Percentiles rank a stretch among this genome's conserved stretches.
Evolutionary conservation across 2,797 vertebrate species (phyloP).

Genomic region (Typhlichthys eigenmanni): DNA sequence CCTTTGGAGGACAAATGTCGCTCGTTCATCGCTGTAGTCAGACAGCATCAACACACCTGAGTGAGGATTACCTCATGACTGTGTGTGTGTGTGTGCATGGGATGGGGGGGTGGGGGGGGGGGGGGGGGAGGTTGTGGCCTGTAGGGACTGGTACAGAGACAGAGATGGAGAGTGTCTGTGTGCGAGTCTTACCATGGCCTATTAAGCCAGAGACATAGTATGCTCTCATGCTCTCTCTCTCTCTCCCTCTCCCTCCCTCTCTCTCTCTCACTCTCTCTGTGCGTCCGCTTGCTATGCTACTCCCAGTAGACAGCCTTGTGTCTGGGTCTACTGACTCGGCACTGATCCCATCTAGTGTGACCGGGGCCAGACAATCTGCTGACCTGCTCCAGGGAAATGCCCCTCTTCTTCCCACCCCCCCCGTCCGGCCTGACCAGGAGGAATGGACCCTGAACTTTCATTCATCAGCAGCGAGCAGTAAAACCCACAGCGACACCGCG

Average conservation of each 20-base stretch:
- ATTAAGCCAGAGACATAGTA: constrained; percentile 45
- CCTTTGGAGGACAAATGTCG: constrained; percentile 45
- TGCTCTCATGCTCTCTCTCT: constrained; percentile 22
- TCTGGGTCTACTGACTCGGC: constrained; percentile 49
- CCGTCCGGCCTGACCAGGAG: no score
- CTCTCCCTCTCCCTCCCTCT: constrained; percentile 8
- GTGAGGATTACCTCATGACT: constrained; percentile 58
- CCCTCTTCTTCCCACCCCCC: no score
- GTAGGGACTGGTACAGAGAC: constrained; percentile 31
- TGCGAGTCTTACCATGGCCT: constrained; percentile 38
- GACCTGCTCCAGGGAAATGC: constrained; percentile 35
- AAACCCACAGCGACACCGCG: no score
- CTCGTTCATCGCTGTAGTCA: constrained; percentile 51
- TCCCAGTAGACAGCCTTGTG: constrained; percentile 34
- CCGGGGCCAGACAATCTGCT: constrained; percentile 55
- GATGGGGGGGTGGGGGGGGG: constrained; percentile 10
- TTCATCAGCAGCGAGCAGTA: no score
- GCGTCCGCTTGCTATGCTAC: background rate
- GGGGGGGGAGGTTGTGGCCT: constrained; percentile 22
- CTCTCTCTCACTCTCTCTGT: constrained; percentile 16
- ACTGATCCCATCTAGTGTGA: constrained; percentile 62
- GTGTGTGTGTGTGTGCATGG: constrained; percentile 15
- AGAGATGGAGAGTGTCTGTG: constrained; percentile 37
- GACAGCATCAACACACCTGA: constrained; percentile 43
- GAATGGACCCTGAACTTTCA: no score